Evolutionary conservation across 2,797 vertebrate genomes (phyloP), one percentile per base, ranked within the genome.

Genomic region (Anguilla anguilla): DNA sequence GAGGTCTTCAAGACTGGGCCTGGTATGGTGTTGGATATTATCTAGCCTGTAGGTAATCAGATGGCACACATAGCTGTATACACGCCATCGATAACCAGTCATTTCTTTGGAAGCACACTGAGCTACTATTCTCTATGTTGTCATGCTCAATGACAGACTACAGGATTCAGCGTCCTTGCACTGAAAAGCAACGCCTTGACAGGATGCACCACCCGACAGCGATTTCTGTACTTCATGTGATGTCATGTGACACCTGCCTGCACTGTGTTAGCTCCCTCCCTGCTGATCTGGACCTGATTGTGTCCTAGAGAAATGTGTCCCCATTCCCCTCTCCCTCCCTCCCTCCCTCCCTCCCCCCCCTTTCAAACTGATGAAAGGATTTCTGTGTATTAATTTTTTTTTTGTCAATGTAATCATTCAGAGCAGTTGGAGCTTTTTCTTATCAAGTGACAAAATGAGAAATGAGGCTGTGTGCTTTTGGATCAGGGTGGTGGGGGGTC

Each of bases 391-490:
- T 61, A 90, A 31, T 72, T 83, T 25, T 87, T 87, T 87, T 86
- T 90, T 87, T 35, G 35, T 84, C 86, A 91, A 86, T 88, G 74
- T 87, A 87, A 83, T 88, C 89, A 81, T 91, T 92, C 91, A 85
- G 55, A 91, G 79, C 89, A 87, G 85, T 92, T 87, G 61, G 59
- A 39, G 85, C 55, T 39, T 39, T 39, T 9, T 28, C 39, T 11
- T n/a, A n/a, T 39, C 43, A 59, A 59, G 22, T 28, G 67, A 88
- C 67, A 81, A 82, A 51, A 7, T 35, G 55, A 85, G 53, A 64
- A 61, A 72, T 3, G 17, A 25, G 31, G 53, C 19, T 17, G 39
- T 15, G n/a, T 28, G 7, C 49, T 55, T n/a, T 28, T 53, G 82
- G 25, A 15, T 53, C 11, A 9, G 28, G 3, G 31, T 87, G 87